These are phyloP conservation scores for Zaprionus ornatus DNA, from an alignment of 1,140 invertebrate species.

Conservation along the genomic window DNA sequence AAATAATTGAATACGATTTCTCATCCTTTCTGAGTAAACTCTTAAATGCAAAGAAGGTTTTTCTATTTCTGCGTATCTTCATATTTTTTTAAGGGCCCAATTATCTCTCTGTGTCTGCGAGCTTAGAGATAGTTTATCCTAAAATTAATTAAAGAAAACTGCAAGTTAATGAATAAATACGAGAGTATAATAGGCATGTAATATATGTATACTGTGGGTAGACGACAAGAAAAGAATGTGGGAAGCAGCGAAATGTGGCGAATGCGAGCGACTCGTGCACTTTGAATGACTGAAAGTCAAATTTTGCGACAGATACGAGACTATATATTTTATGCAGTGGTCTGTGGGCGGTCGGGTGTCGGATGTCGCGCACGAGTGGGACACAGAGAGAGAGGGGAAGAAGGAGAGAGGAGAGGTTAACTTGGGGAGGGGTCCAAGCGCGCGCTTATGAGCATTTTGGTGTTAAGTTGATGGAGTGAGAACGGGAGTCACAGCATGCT, in stretches of 20 bases:
- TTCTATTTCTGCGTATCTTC: too few relatives aligned
- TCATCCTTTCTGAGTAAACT: too few relatives aligned
- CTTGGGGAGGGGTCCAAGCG: slow-evolving; percentile 23
- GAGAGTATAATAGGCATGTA: not conserved
- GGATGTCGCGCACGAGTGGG: slow-evolving; percentile 28
- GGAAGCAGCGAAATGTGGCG: slow-evolving; percentile 14
- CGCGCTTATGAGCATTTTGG: slow-evolving; percentile 73
- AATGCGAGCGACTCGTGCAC: slow-evolving; percentile 26
- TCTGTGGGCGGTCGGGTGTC: slow-evolving; percentile 42
- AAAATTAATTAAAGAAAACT: slow-evolving; percentile 7
- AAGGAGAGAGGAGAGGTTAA: not conserved
- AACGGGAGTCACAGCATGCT: slow-evolving; percentile 27
- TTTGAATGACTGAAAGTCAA: slow-evolving; percentile 65
- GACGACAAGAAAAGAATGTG: not conserved
- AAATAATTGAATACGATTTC: too few relatives aligned
- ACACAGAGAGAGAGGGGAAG: not conserved
- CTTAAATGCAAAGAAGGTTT: too few relatives aligned
- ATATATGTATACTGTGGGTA: not conserved
- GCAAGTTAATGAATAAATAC: slow-evolving; percentile 8
- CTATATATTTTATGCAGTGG: slow-evolving; percentile 64
- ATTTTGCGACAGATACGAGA: slow-evolving; percentile 64
- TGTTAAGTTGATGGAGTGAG: slow-evolving; percentile 51
- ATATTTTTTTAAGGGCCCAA: too few relatives aligned
- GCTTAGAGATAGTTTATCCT: not conserved
- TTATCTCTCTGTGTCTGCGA: too few relatives aligned